Evolutionary conservation across 2,797 vertebrate species (phyloP), one percentile per base, ranked within the genome.

Genomic region (Enteromius unitaeniatus): DNA sequence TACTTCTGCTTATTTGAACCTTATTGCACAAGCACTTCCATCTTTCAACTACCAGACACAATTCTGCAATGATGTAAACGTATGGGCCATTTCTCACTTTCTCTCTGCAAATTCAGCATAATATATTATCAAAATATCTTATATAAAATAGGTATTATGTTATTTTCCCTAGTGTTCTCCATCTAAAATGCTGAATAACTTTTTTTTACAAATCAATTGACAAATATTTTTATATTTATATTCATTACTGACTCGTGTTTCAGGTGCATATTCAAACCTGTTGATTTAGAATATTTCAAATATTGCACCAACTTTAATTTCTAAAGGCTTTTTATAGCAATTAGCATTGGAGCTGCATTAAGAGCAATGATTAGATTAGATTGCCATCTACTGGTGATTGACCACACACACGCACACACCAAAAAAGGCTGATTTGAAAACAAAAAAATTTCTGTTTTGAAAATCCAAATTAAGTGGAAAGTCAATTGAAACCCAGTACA

Each of bases 361-460:
- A 14, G 7, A 26, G 7, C 28, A 62, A 77, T n/a, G 2, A 42
- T 76, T 42, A 8, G 21, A 9, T 15, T 42, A 67, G 60, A 53
- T 79, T n/a, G 64, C 78, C 78, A 79, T 69, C 64, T 79, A 51
- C 64, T 79, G 64, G 64, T 42, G 19, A 45, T 49, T 65, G 6
- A 65, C 2, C 1, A 37, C 72, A 75, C 1, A 75, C 19, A 34
- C 37, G 8, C 6, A 37, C 40, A 42, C 40, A 9, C 40, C 40
- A 11, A 73, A 9, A 8, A 21, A 21, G 51, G 17, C 45, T 31
- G 0, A 31, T 73, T 73, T 53, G 9, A 73, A 21, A 55, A n/a
- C 8, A 55, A n/a, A 21, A 55, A n/a, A 5, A 21, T 6, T 34
- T 1, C 47, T 31, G 17, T 74, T 3, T 53, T 21, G 5, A 74